These are phyloP conservation scores for Anagrus nilaparvatae DNA, from an alignment of 1,140 invertebrate genomes.

Conservation along the genomic window DNA sequence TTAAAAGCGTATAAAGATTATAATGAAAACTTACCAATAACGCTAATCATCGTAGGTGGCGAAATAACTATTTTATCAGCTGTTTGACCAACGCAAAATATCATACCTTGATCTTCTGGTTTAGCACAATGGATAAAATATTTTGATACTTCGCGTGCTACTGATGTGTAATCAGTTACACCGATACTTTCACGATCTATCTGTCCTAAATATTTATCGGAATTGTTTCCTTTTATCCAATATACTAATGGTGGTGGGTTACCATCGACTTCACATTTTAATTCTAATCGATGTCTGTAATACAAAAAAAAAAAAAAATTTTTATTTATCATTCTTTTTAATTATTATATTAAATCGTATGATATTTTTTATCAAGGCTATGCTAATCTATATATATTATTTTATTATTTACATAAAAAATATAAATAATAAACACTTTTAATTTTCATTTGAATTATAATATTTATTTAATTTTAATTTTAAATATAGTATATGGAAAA, in stretches of 20 bases:
- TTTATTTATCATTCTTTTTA: too few species aligned
- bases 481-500: too few species aligned
- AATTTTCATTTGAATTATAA: too few species aligned
- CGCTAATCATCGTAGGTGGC: conserved; percentile 31
- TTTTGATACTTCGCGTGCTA: conserved; percentile 53
- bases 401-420: too few species aligned
- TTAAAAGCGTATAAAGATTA: too few species aligned
- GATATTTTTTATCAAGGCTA: too few species aligned
- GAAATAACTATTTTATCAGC: conserved; percentile 46
- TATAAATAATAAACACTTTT: too few species aligned
- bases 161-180: conserved; percentile 28
- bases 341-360: too few species aligned
- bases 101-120: conserved; percentile 49
- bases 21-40: conserved; percentile 34
- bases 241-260: conserved; percentile 56
- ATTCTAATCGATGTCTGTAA: conserved; percentile 41
- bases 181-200: conserved; percentile 22
- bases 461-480: too few species aligned
- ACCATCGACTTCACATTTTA: conserved; percentile 57
- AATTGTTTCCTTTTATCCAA: conserved; percentile 54
- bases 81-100: conserved; percentile 62
- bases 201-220: conserved; percentile 42
- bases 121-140: conserved; percentile 53
- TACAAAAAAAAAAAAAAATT: too few species aligned
- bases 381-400: too few species aligned